Percentiles rank a stretch among this genome's conserved stretches.
These are phyloP conservation scores for Drosophila sulfurigaster DNA, from an alignment of 1,140 invertebrate species.

Conservation along the genomic window DNA sequence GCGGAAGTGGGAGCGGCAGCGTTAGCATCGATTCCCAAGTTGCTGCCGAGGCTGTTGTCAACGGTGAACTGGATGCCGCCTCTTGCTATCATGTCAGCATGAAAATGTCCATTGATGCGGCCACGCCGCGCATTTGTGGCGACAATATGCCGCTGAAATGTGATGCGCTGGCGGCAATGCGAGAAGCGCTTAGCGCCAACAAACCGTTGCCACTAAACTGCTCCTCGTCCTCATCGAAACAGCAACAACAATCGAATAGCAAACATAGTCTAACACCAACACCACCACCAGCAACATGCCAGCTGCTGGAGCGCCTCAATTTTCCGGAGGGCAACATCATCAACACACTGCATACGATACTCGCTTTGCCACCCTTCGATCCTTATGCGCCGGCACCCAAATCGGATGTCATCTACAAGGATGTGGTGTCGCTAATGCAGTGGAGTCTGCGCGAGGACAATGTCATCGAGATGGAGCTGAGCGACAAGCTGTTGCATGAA, in stretches of 20 bases:
- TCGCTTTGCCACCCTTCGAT: slow-evolving; percentile 77
- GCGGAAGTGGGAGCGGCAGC: neutral
- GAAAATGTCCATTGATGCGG: slow-evolving; percentile 68
- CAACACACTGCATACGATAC: slow-evolving; percentile 74
- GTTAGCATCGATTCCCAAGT: slow-evolving; percentile 30
- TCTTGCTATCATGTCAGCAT: slow-evolving; percentile 75
- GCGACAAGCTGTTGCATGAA: slow-evolving; percentile 72
- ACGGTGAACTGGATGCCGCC: slow-evolving; percentile 65
- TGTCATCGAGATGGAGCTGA: slow-evolving; percentile 72
- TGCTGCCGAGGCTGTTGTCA: slow-evolving; percentile 52
- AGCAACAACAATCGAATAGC: slow-evolving; percentile 5
- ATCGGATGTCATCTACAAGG: slow-evolving; percentile 71
- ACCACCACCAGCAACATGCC: slow-evolving; percentile 49
- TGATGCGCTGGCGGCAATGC: slow-evolving; percentile 55
- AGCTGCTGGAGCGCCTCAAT: slow-evolving; percentile 68
- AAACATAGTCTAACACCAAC: slow-evolving; percentile 27
- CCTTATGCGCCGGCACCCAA: slow-evolving; percentile 75
- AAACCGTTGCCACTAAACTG: slow-evolving; percentile 34
- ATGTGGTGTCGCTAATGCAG: slow-evolving; percentile 74
- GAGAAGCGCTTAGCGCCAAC: slow-evolving; percentile 40
- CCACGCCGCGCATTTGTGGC: slow-evolving; percentile 54
- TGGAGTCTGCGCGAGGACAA: slow-evolving; percentile 79
- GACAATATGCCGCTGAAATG: slow-evolving; percentile 55
- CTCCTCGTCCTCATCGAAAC: slow-evolving; percentile 8
- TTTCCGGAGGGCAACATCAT: slow-evolving; percentile 75